Conservation (phyloP, 2,797 vertebrate species). For the Alosa sapidissima region DNA sequence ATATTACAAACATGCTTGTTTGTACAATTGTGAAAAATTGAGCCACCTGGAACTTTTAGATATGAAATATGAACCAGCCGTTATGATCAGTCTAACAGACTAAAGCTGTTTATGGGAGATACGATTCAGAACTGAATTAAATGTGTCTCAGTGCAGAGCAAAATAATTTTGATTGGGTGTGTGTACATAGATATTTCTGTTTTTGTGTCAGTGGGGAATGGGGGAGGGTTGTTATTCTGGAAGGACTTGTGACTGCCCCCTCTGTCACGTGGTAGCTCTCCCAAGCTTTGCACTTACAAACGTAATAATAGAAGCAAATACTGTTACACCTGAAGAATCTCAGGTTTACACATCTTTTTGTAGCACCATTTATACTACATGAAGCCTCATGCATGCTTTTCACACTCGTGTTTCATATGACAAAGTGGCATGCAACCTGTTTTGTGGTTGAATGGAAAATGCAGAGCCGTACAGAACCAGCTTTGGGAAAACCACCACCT, state of each 20-base stretch:
- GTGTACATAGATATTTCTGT: constrained; percentile 40
- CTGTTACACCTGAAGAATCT: neutral
- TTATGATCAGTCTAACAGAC: neutral
- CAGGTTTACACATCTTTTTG: neutral
- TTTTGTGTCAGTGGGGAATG: constrained; percentile 46
- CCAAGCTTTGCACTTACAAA: neutral
- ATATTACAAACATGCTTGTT: neutral
- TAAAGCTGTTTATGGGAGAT: neutral
- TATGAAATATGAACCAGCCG: neutral
- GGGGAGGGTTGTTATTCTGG: constrained; percentile 48
- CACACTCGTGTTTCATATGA: neutral
- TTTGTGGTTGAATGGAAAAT: no score
- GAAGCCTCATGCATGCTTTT: neutral
- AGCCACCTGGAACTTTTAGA: neutral
- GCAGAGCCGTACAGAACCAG: no score
- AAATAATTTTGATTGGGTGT: neutral
- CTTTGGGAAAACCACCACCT: neutral
- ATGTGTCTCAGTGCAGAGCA: neutral
- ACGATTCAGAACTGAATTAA: neutral
- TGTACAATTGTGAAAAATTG: neutral
- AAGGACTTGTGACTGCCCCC: constrained; percentile 36
- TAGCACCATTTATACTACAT: neutral
- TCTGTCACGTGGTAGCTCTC: constrained; percentile 35
- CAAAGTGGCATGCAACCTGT: neutral
- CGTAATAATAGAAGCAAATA: neutral